Evolutionary conservation across 2,113 vertebrate genomes (phyloP).

Genomic region (Cyprinodon tularosa): DNA sequence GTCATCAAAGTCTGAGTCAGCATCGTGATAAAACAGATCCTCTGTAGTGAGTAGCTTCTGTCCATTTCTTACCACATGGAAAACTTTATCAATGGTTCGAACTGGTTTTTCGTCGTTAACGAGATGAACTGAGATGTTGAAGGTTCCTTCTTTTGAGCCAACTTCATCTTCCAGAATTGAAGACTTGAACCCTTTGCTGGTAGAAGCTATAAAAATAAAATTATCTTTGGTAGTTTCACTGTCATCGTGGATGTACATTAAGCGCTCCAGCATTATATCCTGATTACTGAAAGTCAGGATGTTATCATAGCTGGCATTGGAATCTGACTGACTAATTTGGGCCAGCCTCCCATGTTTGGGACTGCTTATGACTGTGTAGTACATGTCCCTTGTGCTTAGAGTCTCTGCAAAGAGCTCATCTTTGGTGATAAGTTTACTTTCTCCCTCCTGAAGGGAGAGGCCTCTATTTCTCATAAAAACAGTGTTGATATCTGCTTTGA

Average conservation of each 20-base stretch:
- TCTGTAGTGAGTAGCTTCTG: constrained; percentile 84
- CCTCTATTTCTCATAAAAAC: constrained; percentile 85
- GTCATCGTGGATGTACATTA: constrained; percentile 90
- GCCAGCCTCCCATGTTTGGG: constrained; percentile 85
- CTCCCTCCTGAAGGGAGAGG: constrained; percentile 86
- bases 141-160: constrained; percentile 78
- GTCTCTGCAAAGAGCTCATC: constrained; percentile 85
- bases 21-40: constrained; percentile 87
- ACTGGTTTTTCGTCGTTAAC: constrained; percentile 91
- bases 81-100: constrained; percentile 84
- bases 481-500: constrained; percentile 82
- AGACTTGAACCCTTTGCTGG: constrained; percentile 56
- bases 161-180: constrained; percentile 55
- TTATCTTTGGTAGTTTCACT: constrained; percentile 84
- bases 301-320: constrained; percentile 75
- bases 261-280: constrained; percentile 80
- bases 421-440: constrained; percentile 86
- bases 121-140: constrained; percentile 84
- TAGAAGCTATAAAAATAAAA: constrained; percentile 83
- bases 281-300: constrained; percentile 82
- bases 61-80: constrained; percentile 83
- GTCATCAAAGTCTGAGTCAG: constrained; percentile 88
- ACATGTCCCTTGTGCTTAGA: constrained; percentile 79
- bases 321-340: constrained; percentile 80
- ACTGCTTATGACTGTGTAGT: constrained; percentile 81